These are phyloP conservation scores for Girardia tigrina DNA, from an alignment of 2,888 invertebrate genomes.

Conservation along the genomic window DNA sequence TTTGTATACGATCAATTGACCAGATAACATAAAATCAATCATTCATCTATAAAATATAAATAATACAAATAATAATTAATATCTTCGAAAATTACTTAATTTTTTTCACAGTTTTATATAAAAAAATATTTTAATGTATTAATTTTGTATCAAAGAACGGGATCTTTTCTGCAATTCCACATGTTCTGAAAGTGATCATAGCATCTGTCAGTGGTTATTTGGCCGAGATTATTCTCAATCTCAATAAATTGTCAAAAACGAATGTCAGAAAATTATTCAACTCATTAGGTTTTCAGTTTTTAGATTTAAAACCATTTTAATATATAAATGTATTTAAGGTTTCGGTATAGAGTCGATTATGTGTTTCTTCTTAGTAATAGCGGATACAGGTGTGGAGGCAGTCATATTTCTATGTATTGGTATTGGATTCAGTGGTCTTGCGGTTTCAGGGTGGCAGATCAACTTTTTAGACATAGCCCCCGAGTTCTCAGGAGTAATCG, in stretches of 20 bases:
- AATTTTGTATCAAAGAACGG: slow-evolving; percentile 48
- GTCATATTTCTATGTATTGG: slow-evolving; percentile 43
- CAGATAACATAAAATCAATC: too few relatives aligned
- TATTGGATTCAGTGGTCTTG: slow-evolving; percentile 43
- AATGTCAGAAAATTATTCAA: slow-evolving; percentile 43
- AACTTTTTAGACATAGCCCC: slow-evolving; percentile 48
- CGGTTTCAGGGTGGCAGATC: slow-evolving; percentile 48
- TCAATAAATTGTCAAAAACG: slow-evolving; percentile 40
- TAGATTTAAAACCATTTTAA: not conserved
- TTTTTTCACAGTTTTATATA: too few relatives aligned
- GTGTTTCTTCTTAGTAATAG: slow-evolving; percentile 41
- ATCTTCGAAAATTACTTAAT: too few relatives aligned
- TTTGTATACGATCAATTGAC: too few relatives aligned
- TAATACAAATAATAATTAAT: too few relatives aligned
- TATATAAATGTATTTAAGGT: slow-evolving; percentile 39
- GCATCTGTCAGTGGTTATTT: slow-evolving; percentile 43
- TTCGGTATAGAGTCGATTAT: slow-evolving; percentile 42
- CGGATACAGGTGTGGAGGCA: slow-evolving; percentile 39
- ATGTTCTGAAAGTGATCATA: slow-evolving; percentile 42
- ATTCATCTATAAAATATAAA: too few relatives aligned
- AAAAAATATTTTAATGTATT: too few relatives aligned
- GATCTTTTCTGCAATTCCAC: slow-evolving; percentile 43
- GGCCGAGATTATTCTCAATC: slow-evolving; percentile 42
- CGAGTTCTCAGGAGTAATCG: slow-evolving; percentile 44
- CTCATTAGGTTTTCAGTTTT: not conserved